A percentile compares a stretch with the other conserved stretches of the same genome.
Conservation (phyloP, 1,140 invertebrate species). For the Colletes latitarsis region DNA sequence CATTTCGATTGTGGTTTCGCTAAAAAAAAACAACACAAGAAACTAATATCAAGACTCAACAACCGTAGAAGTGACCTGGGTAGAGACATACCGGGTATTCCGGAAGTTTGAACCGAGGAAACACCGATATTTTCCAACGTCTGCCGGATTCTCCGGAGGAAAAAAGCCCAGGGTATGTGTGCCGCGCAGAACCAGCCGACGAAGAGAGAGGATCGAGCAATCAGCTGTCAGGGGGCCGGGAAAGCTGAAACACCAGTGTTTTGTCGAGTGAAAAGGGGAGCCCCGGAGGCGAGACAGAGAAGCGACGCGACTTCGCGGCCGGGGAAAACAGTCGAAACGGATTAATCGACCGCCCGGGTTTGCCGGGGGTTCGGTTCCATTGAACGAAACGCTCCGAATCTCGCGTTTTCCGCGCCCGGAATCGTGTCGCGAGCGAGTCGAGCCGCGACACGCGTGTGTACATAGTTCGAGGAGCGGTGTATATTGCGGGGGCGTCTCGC, state of each 20-base stretch:
- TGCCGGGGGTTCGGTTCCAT: not conserved
- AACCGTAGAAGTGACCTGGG: too few relatives aligned
- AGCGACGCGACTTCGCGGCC: not conserved
- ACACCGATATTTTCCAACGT: too few relatives aligned
- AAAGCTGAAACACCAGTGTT: not conserved
- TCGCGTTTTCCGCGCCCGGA: constrained; percentile 12
- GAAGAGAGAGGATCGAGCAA: not conserved
- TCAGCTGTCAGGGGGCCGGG: not conserved
- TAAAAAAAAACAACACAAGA: too few relatives aligned
- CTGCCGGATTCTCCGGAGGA: too few relatives aligned
- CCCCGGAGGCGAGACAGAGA: not conserved
- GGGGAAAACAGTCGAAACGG: constrained; percentile 20
- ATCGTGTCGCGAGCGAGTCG: constrained; percentile 37
- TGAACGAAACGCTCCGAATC: constrained; percentile 2
- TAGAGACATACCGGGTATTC: too few relatives aligned
- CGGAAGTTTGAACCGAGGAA: too few relatives aligned
- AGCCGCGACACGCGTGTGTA: constrained; percentile 35
- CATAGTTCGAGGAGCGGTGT: constrained; percentile 34
- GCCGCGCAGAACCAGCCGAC: too few relatives aligned
- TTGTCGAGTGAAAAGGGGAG: not conserved
- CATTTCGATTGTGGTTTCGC: too few relatives aligned
- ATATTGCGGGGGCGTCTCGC: constrained; percentile 23
- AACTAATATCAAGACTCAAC: too few relatives aligned
- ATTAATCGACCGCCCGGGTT: constrained; percentile 24
- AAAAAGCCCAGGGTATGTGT: too few relatives aligned